Percentiles rank a stretch among this genome's conserved stretches.
Conservation (phyloP, 2,797 vertebrate species). For the Microcaecilia unicolor region DNA sequence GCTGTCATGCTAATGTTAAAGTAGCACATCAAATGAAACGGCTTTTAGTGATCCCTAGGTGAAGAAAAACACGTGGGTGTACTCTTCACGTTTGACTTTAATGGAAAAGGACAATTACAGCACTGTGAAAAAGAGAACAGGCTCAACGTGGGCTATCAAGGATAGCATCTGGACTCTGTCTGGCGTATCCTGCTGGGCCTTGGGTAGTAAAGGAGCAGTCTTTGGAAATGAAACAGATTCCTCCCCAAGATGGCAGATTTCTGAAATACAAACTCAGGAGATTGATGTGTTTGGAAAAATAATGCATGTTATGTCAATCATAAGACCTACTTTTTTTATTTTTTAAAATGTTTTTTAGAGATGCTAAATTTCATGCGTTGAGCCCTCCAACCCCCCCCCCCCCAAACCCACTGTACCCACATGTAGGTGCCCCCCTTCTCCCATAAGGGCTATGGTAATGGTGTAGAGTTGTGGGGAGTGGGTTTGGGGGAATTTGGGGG, state of each 20-base stretch:
- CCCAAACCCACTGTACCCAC: too few species aligned
- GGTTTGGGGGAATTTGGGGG: too few species aligned
- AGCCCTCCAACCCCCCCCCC: too few species aligned
- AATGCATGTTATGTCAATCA: too few species aligned
- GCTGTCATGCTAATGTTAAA: neutral
- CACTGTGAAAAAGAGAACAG: conserved; percentile 12
- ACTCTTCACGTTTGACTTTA: conserved; percentile 29
- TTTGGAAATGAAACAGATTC: conserved; percentile 3
- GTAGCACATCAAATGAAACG: conserved; percentile 9
- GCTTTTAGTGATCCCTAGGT: conserved; percentile 6
- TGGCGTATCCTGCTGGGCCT: conserved; percentile 8
- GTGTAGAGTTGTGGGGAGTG: too few species aligned
- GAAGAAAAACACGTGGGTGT: conserved; percentile 1
- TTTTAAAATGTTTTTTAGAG: too few species aligned
- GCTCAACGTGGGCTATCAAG: too few species aligned
- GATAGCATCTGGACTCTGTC: conserved; percentile 15
- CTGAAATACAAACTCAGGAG: conserved; percentile 25
- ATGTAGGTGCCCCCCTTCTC: too few species aligned
- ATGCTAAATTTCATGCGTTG: too few species aligned
- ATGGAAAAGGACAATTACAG: conserved; percentile 31
- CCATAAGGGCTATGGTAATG: too few species aligned
- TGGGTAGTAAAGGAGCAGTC: conserved; percentile 14
- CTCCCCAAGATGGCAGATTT: conserved; percentile 11
- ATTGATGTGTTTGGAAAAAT: conserved; percentile 21
- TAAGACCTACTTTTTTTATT: too few species aligned